phyloP scores from a whole-genome alignment of 2,113 vertebrate genomes.

The Ursus arctos region DNA sequence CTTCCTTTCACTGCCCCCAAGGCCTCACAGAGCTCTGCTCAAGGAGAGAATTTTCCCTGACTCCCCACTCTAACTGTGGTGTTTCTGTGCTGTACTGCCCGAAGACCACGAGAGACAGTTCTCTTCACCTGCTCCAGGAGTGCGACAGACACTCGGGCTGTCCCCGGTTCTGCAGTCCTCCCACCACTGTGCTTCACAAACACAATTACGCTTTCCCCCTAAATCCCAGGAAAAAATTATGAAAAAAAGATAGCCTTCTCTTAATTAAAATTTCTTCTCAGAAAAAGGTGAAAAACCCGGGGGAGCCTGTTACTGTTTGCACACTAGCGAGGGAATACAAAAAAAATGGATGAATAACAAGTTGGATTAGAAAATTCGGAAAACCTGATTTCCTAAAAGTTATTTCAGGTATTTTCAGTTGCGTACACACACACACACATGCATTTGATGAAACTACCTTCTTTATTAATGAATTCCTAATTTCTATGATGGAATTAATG shows the following conservation, averaged over 20 bases:
- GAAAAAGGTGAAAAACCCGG: not conserved
- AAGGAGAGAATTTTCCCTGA: not conserved
- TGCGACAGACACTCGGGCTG: accelerated
- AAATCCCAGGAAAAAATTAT: not conserved
- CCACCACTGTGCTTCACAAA: not conserved
- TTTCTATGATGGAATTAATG: not conserved
- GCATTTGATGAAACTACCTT: not conserved
- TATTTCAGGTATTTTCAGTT: not conserved
- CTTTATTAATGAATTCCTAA: not conserved
- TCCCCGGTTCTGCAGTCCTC: not conserved
- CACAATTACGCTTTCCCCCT: not conserved
- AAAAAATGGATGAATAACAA: not conserved
- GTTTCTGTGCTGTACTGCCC: not conserved
- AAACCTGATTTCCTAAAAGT: slow-evolving; percentile 23
- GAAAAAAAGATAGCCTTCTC: not conserved
- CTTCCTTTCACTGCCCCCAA: not conserved
- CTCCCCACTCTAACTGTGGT: not conserved
- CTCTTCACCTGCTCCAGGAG: not conserved
- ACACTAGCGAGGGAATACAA: not conserved
- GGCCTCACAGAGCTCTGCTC: slow-evolving; percentile 26
- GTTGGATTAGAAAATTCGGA: not conserved
- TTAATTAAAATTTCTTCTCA: not conserved
- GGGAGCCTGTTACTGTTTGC: not conserved
- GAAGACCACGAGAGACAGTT: not conserved
- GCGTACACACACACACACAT: not conserved